These are phyloP conservation scores for Emesis castigata DNA, from an alignment of 2,888 invertebrate genomes.

Conservation along the genomic window DNA sequence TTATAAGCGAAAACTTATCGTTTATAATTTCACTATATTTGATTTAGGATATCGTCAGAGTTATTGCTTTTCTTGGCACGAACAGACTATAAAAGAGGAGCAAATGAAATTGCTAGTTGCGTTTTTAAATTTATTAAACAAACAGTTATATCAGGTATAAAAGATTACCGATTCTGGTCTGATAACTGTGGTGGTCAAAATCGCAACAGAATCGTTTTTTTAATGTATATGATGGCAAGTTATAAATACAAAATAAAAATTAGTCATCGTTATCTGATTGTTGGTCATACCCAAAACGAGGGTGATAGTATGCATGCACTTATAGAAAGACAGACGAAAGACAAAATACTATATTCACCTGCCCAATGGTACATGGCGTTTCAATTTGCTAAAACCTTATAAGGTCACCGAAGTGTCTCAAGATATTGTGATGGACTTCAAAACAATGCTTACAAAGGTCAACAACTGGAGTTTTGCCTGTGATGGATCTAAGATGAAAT, in stretches of 20 bases:
- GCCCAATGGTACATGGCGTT: too few relatives aligned
- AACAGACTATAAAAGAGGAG: background rate
- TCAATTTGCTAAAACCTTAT: background rate
- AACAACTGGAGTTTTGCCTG: slow-evolving; percentile 20
- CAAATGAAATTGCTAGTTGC: background rate
- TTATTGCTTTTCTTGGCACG: background rate
- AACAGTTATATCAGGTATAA: background rate
- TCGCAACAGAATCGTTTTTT: slow-evolving; percentile 7
- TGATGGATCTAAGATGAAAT: slow-evolving; percentile 22
- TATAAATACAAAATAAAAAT: slow-evolving; percentile 19
- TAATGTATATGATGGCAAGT: slow-evolving; percentile 10
- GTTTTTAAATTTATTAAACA: background rate
- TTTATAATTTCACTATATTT: background rate
- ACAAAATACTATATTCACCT: background rate
- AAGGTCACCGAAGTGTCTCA: slow-evolving; percentile 4
- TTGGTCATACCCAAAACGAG: background rate
- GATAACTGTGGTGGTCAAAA: background rate
- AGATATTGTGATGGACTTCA: slow-evolving; percentile 8
- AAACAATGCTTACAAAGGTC: slow-evolving; percentile 14
- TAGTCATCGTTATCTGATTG: slow-evolving; percentile 16
- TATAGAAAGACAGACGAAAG: slow-evolving; percentile 19
- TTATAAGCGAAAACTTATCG: background rate
- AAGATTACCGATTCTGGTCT: background rate
- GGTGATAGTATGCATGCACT: slow-evolving; percentile 1
- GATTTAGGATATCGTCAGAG: background rate